Conservation (phyloP, 2,888 invertebrate species). For the Dione juno region DNA sequence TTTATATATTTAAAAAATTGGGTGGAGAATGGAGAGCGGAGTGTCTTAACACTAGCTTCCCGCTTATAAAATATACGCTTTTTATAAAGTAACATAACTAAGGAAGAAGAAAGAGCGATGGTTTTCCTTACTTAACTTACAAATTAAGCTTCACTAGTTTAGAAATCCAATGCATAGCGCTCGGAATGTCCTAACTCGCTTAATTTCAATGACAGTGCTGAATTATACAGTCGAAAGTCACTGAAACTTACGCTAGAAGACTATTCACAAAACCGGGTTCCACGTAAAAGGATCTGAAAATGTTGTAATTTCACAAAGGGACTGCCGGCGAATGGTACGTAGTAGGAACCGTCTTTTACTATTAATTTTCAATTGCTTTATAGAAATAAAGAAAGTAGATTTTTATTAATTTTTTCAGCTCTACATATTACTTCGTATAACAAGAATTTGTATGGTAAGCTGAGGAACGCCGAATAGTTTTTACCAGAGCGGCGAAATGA, state of each 20-base stretch:
- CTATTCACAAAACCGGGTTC: conserved; percentile 16
- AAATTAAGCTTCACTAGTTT: conserved; percentile 3
- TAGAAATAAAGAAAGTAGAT: too few relatives aligned
- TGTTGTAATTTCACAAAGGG: conserved; percentile 8
- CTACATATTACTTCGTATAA: too few relatives aligned
- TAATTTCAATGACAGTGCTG: conserved; percentile 10
- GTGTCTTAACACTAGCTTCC: background rate
- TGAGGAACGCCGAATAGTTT: too few relatives aligned
- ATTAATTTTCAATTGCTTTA: too few relatives aligned
- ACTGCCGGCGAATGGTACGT: background rate
- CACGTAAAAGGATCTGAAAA: background rate
- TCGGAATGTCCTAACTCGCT: conserved; percentile 7
- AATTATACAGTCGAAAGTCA: conserved; percentile 19
- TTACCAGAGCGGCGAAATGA: too few relatives aligned
- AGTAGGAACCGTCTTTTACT: too few relatives aligned
- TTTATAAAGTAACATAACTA: too few relatives aligned
- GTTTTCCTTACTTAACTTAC: background rate
- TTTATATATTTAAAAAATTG: too few relatives aligned
- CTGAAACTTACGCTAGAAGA: conserved; percentile 1
- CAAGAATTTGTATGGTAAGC: too few relatives aligned
- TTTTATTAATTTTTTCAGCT: too few relatives aligned
- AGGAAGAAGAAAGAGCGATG: too few relatives aligned
- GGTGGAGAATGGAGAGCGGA: background rate
- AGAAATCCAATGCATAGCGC: conserved; percentile 18
- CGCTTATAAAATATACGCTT: too few relatives aligned